Conservation (phyloP, 35 echinoderm and acorn worm genomes). For the Anneissia japonica region DNA sequence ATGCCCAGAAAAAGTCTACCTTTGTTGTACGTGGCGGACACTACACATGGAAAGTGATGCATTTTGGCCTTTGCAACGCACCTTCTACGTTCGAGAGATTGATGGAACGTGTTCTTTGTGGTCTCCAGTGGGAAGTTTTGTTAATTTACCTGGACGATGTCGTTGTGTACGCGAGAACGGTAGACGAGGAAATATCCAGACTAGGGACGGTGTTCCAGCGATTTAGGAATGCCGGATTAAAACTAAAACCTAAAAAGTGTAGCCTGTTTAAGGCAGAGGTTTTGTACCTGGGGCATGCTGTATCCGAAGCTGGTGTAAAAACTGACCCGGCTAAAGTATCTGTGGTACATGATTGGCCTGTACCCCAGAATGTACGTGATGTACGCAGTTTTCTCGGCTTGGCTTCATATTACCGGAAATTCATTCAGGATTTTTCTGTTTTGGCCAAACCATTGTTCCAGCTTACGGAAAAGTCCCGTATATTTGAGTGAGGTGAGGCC, state of each 20-base stretch:
- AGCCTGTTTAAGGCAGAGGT: neutral
- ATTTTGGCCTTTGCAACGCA: constrained; percentile 31
- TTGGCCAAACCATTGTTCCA: too few species aligned
- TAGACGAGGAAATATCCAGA: too few species aligned
- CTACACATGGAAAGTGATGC: neutral
- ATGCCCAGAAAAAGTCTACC: constrained; percentile 43
- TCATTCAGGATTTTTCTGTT: constrained; percentile 1
- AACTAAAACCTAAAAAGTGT: too few species aligned
- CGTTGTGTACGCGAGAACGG: too few species aligned
- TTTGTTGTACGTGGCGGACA: constrained; percentile 47
- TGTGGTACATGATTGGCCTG: constrained; percentile 6
- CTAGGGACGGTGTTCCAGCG: too few species aligned
- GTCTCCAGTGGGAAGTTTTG: too few species aligned
- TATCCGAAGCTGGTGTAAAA: constrained; percentile 3
- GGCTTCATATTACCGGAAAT: constrained; percentile 20
- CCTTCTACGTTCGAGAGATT: too few species aligned
- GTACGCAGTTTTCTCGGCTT: constrained; percentile 26
- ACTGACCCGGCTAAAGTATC: constrained; percentile 7
- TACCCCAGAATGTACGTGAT: neutral
- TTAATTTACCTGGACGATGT: too few species aligned
- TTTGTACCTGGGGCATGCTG: constrained; percentile 1
- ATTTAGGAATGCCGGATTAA: too few species aligned
- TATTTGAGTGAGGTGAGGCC: too few species aligned
- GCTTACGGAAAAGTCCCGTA: too few species aligned
- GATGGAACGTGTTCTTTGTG: too few species aligned